Base-by-base conservation (phyloP, 2,113 vertebrate genomes). In the Gobiocypris rarus region DNA sequence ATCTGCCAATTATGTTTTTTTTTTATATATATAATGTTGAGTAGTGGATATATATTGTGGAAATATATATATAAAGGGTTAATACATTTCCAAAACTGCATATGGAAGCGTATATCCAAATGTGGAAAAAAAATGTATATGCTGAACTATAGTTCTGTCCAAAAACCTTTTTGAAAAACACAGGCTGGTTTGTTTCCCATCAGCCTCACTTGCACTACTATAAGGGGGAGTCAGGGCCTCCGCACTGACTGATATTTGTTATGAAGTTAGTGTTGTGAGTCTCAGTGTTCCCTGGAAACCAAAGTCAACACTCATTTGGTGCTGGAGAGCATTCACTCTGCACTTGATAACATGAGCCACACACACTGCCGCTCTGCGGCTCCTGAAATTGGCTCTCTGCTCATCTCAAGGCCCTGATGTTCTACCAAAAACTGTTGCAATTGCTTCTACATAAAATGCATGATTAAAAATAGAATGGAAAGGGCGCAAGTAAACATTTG, bases 241-340 rank as follows among this genome's bases (percentile, higher is more conserved):
- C 85, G 81, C n/a, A 67, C 83, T 90, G 90, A 84, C 89, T 87
- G 88, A 89, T 91, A 91, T 91, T 92, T 93, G 91, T 92, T 93
- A 91, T 92, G 90, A 91, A 90, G 89, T 79, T 86, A 84, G 89
- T 86, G 86, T 89, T 87, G 89, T 89, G 89, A 91, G 89, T 88
- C 85, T 90, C 85, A 50, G 86, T 85, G 88, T 86, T 90, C 90
- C 90, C 89, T 88, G 89, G 91, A 91, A 92, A 92, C 87, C 76
- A 89, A 67, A 92, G 85, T 88, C 90, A 92, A 92, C 91, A 89
- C 77, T 73, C 69, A 85, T 89, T 89, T 89, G 88, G 84, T 43
- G 83, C 92, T 93, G 93, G 91, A 92, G 87, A 93, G 88, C 89
- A 87, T 93, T 91, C 86, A 38, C 85, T 77, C 43, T 9, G n/a